Percentiles rank a stretch among this genome's conserved stretches.
phyloP scores from a whole-genome alignment of 1,140 invertebrate species.

The Zaprionus taronus region DNA sequence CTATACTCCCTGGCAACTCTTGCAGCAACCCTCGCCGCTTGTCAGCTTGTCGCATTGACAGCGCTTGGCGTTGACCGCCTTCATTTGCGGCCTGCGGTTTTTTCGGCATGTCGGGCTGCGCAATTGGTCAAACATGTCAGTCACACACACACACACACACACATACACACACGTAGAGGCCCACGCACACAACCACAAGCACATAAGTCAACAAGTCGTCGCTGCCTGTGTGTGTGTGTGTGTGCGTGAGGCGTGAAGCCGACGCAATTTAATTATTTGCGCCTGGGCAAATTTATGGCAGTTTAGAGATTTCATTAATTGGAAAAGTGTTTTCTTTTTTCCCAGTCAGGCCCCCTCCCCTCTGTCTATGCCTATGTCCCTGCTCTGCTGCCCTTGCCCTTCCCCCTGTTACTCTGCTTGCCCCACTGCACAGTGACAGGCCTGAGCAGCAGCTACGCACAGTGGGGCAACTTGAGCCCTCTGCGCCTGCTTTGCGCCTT shows the following conservation, averaged over 20 bases:
- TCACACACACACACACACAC: constrained; percentile 32
- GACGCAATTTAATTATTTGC: constrained; percentile 82
- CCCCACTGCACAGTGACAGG: neutral
- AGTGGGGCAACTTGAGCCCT: neutral
- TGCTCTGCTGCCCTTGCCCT: neutral
- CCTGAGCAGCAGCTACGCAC: neutral
- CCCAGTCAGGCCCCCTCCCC: neutral
- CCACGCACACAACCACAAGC: constrained; percentile 29
- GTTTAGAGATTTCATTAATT: constrained; percentile 84
- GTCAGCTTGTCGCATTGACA: constrained; percentile 47
- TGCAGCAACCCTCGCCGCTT: neutral
- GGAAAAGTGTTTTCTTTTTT: constrained; percentile 76
- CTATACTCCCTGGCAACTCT: neutral
- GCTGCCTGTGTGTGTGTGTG: constrained; percentile 21
- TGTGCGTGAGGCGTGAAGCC: constrained; percentile 51
- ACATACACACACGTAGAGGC: constrained; percentile 21
- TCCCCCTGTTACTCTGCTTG: too few species aligned
- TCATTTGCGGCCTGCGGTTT: constrained; percentile 62
- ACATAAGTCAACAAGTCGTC: constrained; percentile 70
- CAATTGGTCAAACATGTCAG: constrained; percentile 67
- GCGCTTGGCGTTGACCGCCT: constrained; percentile 49
- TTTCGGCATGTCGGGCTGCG: constrained; percentile 25
- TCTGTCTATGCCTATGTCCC: neutral
- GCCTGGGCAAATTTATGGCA: constrained; percentile 80
- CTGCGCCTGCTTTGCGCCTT: neutral